These are phyloP conservation scores for Drosophila kikkawai DNA, from an alignment of 1,140 invertebrate genomes.

Conservation along the genomic window DNA sequence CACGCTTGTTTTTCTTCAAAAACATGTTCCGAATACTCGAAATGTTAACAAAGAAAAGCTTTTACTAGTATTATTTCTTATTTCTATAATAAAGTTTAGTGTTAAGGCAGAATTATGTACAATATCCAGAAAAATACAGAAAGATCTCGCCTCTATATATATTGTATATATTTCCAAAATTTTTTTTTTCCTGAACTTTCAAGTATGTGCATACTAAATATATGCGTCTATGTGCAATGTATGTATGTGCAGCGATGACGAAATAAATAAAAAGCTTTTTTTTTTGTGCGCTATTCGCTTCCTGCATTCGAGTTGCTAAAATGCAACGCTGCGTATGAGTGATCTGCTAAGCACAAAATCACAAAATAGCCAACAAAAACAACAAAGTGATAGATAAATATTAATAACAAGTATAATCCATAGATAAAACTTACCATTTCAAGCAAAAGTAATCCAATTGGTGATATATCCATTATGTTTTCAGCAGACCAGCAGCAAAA, in stretches of 20 bases:
- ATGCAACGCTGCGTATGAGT: slow-evolving; percentile 75
- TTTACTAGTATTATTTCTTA: slow-evolving; percentile 10
- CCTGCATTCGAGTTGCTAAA: slow-evolving; percentile 62
- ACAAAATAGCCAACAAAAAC: neutral
- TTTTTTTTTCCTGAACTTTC: slow-evolving; percentile 63
- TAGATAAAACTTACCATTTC: slow-evolving; percentile 60
- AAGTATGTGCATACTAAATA: slow-evolving; percentile 16
- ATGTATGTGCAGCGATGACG: slow-evolving; percentile 56
- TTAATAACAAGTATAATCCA: neutral
- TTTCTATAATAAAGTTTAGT: slow-evolving; percentile 11
- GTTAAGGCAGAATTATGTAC: neutral
- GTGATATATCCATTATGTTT: slow-evolving; percentile 74
- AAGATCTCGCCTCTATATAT: neutral
- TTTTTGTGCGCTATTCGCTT: slow-evolving; percentile 50
- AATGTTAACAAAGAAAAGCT: slow-evolving; percentile 54
- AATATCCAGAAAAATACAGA: slow-evolving; percentile 1
- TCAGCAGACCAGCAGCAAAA: slow-evolving; percentile 27
- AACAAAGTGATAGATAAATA: neutral
- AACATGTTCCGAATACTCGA: slow-evolving; percentile 34
- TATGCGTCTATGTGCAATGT: slow-evolving; percentile 31
- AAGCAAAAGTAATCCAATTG: slow-evolving; percentile 74
- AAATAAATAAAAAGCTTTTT: slow-evolving; percentile 69
- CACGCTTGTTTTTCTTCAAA: slow-evolving; percentile 14
- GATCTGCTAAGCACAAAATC: slow-evolving; percentile 38
- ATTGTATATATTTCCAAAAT: slow-evolving; percentile 23